phyloP scores from a whole-genome alignment of 2,797 vertebrate species.

The Phoebastria nigripes region DNA sequence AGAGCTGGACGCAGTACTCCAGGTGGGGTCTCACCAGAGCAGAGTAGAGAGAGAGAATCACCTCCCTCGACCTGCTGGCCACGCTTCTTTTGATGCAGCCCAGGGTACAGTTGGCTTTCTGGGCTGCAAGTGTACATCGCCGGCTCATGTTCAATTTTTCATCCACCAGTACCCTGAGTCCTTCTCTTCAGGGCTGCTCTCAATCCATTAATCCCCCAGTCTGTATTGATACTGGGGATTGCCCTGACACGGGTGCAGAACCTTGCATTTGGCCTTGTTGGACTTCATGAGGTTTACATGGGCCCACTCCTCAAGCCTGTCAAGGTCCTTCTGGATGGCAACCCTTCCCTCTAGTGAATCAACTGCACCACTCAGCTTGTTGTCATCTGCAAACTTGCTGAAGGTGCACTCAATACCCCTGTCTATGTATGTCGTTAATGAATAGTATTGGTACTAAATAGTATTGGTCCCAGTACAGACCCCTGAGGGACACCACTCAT shows the following conservation, averaged over 20 bases:
- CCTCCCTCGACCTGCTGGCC: background rate
- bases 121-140: background rate
- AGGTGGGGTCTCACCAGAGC: background rate
- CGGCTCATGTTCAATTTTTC: background rate
- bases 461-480: background rate
- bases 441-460: background rate
- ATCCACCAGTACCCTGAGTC: background rate
- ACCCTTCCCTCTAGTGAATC: background rate
- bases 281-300: background rate
- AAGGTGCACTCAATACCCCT: background rate
- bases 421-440: background rate
- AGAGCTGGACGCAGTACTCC: background rate
- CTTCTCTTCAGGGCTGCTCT: background rate
- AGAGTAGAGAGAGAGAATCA: background rate
- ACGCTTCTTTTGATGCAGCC: background rate
- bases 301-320: background rate
- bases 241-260: background rate
- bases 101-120: background rate
- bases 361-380: background rate
- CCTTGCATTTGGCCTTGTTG: background rate
- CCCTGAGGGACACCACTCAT: background rate
- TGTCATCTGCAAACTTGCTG: background rate
- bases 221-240: background rate
- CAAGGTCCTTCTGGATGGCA: background rate
- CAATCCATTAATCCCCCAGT: background rate